Evolutionary conservation across 2,888 invertebrate species (phyloP), one percentile per base, ranked within the genome.

Genomic region (Cancer borealis): DNA sequence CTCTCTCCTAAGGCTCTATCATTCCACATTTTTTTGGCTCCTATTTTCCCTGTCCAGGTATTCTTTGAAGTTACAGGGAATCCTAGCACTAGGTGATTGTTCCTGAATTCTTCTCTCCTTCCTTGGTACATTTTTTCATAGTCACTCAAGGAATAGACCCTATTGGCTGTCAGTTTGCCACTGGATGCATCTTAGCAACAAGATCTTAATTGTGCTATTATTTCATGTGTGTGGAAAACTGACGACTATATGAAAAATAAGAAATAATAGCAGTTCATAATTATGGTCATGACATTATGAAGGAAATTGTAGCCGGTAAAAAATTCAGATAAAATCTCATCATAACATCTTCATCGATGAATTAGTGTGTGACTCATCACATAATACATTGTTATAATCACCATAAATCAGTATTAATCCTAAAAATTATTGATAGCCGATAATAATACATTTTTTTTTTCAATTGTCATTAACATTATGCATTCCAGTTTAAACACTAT

Each of bases 101-200:
- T 84, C 39, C 84, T 84, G 39, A 39, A 84, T 84, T 39, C 30
- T 84, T 17, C 6, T 10, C 14, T 21, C 84, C 17, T 84, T 84
- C 84, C 84, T 39, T 39, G 39, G 39, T 30, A 39, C 12, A 39
- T 84, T 84, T 30, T 30, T 39, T 84, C 30, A 1, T 84, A 84
- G 84, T 39, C 84, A 84, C 84, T 84, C 14, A 8, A 39, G 39
- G 84, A 84, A 30, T 73, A 26, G 73, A 73, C 26, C 73, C 73
- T 73, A 73, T 73, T 73, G 73, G 73, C 73, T 73, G 73, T 73
- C 73, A 73, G 73, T 26, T n/a, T 73, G 73, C 26, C 73, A 73
- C n/a, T 10, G 10, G 73, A 21, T 26, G 26, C 26, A 6, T n/a
- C 26, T 73, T 26, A n/a, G 73, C 26, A 73, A 26, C 5, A 73